Conservation (phyloP, 2,888 invertebrate genomes). For the Acanthosepion lycidas region DNA sequence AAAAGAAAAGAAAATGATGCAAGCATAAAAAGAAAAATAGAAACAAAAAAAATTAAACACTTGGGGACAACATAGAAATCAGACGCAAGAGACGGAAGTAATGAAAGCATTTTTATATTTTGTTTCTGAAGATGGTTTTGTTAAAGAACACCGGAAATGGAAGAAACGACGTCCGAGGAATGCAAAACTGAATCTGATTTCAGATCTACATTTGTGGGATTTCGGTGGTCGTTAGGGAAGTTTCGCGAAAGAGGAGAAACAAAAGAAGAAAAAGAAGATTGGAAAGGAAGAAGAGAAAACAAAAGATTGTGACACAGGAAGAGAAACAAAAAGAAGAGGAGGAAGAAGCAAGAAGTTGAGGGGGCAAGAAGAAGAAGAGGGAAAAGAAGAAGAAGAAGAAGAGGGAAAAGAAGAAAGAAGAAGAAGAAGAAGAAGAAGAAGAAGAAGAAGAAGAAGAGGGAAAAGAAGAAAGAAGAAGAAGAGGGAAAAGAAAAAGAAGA, state of each 20-base stretch:
- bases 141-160: background rate
- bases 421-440: background rate
- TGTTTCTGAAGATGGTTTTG: constrained; percentile 9
- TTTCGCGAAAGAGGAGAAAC: no score
- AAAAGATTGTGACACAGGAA: no score
- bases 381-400: background rate
- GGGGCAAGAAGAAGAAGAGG: background rate
- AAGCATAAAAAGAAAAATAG: background rate
- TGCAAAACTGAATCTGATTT: constrained; percentile 20
- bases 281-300: no score
- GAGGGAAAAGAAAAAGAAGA: background rate
- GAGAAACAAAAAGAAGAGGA: no score
- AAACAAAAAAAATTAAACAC: background rate
- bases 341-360: background rate
- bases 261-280: background rate
- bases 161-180: constrained; percentile 33
- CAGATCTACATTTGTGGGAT: constrained; percentile 33
- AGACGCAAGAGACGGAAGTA: constrained; percentile 8
- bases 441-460: background rate
- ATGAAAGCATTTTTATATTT: background rate
- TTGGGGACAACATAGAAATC: background rate
- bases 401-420: background rate
- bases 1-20: background rate
- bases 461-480: background rate
- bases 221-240: background rate